Conservation (phyloP, 2,113 vertebrate genomes). For the Tupaia chinensis region DNA sequence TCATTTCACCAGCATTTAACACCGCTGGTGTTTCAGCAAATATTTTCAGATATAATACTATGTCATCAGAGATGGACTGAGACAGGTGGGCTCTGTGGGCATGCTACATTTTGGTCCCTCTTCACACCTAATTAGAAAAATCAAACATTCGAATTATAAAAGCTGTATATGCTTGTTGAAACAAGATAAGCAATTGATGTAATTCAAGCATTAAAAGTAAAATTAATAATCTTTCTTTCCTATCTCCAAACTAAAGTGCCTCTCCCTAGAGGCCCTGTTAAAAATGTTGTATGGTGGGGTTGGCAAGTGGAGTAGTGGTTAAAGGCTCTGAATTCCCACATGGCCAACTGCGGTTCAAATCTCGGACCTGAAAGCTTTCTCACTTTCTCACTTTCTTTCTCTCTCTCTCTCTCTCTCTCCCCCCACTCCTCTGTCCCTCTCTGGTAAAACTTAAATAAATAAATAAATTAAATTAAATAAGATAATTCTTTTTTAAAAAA, state of each 20-base stretch:
- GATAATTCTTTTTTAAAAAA: too few species aligned
- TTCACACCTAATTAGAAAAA: constrained; percentile 32
- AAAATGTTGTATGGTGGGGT: background rate
- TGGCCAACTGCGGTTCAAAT: too few species aligned
- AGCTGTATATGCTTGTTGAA: background rate
- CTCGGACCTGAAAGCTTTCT: too few species aligned
- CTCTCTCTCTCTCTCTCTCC: too few species aligned
- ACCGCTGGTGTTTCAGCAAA: background rate
- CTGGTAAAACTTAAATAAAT: too few species aligned
- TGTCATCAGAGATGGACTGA: background rate
- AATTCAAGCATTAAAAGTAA: background rate
- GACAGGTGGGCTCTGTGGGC: background rate
- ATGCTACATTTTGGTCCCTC: background rate
- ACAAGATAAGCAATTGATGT: background rate
- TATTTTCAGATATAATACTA: background rate
- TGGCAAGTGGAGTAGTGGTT: too few species aligned
- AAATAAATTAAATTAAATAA: too few species aligned
- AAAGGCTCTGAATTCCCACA: too few species aligned
- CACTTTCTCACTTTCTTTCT: too few species aligned
- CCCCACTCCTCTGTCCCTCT: too few species aligned
- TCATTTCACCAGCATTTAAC: background rate
- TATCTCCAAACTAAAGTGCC: background rate
- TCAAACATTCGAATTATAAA: background rate
- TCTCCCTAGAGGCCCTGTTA: background rate
- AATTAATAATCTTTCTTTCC: background rate